phyloP scores from a whole-genome alignment of 2,888 invertebrate genomes.

The Pseudococcus jackbeardsleyi region DNA sequence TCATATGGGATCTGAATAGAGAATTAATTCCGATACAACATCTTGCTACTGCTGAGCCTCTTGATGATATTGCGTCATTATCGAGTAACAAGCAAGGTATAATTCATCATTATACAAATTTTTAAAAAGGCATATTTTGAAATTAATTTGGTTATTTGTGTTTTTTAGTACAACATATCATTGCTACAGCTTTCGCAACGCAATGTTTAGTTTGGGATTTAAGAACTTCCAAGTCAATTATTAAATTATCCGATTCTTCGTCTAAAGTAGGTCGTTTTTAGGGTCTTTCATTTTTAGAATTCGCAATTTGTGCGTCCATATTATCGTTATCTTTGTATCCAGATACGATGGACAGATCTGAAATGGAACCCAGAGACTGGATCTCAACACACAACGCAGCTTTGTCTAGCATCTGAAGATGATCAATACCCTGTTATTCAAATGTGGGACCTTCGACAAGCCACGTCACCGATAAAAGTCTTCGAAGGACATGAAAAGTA shows the following conservation, averaged over 20 bases:
- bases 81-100: constrained; percentile 92
- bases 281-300: background rate
- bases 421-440: constrained; percentile 93
- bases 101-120: background rate
- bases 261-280: constrained; percentile 72
- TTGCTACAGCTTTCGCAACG: constrained; percentile 91
- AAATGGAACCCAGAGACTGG: constrained; percentile 89
- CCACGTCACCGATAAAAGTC: constrained; percentile 85
- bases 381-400: constrained; percentile 74
- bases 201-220: constrained; percentile 97
- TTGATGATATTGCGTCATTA: constrained; percentile 90
- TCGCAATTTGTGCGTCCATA: too few species aligned
- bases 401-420: constrained; percentile 95
- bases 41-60: constrained; percentile 88
- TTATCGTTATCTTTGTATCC: background rate
- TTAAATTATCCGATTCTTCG: constrained; percentile 85
- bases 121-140: background rate
- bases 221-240: constrained; percentile 95
- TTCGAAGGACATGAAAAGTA: constrained; percentile 85
- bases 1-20: constrained; percentile 96
- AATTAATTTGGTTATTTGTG: background rate
- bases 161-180: constrained; percentile 87
- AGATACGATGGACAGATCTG: constrained; percentile 86
- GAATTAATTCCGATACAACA: constrained; percentile 89
- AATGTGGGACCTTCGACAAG: constrained; percentile 93